Base-by-base conservation (phyloP, 2,888 invertebrate genomes). In the Rotaria socialis region DNA sequence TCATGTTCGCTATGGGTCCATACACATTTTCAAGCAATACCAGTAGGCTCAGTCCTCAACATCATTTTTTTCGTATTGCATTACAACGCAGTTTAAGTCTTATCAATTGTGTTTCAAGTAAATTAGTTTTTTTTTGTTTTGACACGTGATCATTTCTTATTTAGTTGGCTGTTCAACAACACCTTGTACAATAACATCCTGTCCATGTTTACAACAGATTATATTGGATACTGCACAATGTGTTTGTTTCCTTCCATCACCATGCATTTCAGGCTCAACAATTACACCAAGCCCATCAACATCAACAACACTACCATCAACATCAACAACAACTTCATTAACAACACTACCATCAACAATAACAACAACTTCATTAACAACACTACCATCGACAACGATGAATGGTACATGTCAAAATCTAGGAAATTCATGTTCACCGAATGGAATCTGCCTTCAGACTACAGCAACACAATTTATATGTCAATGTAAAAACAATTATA, bases 141-240 rank as follows among this genome's bases (percentile, higher is more conserved):
- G 7, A 24, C 27, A 35, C 4, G 35, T 67, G 14, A 27, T 67
- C 4, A 67, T 27, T 14, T 75, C 7, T 11, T 5, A 24, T 80
- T 80, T 80, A 80, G 75, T 11, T 41, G 47, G 24, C 24, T 80
- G 75, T 14, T 41, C 22, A 47, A 80, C 75, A 80, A 41, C 47
- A 47, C 24, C 2, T 43, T 80, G 75, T 43, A 43, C 19, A 7
- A 80, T 24, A 10, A 0, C 80, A n/a, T 22, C 80, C 4, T 80
- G 80, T 47, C 14, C 80, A 47, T 80, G 80, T 80, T 80, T 80
- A 80, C 24, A 80, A 80, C 47, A 80, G 22, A 80, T 80, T n/a
- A 47, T 19, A 43, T 41, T 47, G 5, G 47, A 14, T n/a, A 24
- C n/a, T 14, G 22, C 47, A 47, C 24, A 80, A n/a, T 80, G 80